Evolutionary conservation across 2,113 vertebrate genomes (phyloP), one percentile per base, ranked within the genome.

Genomic region (Galeopterus variegatus): DNA sequence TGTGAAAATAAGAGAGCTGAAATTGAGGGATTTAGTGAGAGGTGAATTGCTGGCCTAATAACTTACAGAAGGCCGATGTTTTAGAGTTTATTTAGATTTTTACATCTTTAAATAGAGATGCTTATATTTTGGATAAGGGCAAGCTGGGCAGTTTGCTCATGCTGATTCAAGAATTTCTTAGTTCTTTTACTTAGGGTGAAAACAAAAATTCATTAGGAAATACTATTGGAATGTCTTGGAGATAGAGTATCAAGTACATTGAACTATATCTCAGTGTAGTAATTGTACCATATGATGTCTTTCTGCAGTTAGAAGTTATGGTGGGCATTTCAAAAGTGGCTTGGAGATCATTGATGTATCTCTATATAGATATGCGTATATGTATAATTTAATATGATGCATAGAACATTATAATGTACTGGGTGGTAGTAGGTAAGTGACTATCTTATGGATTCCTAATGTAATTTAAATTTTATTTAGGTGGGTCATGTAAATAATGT

Each of bases 101-200:
- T 97, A 52, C 60, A 28, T 92, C 93, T 60, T 97, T 83, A 93
- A 73, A 75, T 19, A 13, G 36, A 77, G 72, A 75, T 92, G n/a
- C n/a, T 87, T 95, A 8, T 24, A 41, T 95, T 93, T 96, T 5
- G 17, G 82, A 13, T 70, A 90, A 1, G 90, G 96, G 70, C 72
- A 96, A 31, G 41, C 94, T 96, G 48, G 77, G 83, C 80, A 97
- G 26, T 75, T 97, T 96, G 73, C 67, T 98, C 14, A 79, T 93
- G 17, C 52, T 86, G 17, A 36, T 76, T 15, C 50, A 94, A 76
- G 94, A 90, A 12, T 89, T 23, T 93, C 80, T 97, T 67, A 60
- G 82, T 97, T 97, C 48, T 90, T 98, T 79, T 94, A 88, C 95
- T 95, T 94, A 77, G 10, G 12, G 11, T 86, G 14, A 96, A 98